A percentile compares a stretch with the other conserved stretches of the same genome.
Conservation (phyloP, 2,888 invertebrate species). For the Tenthredo scrophulariae region DNA sequence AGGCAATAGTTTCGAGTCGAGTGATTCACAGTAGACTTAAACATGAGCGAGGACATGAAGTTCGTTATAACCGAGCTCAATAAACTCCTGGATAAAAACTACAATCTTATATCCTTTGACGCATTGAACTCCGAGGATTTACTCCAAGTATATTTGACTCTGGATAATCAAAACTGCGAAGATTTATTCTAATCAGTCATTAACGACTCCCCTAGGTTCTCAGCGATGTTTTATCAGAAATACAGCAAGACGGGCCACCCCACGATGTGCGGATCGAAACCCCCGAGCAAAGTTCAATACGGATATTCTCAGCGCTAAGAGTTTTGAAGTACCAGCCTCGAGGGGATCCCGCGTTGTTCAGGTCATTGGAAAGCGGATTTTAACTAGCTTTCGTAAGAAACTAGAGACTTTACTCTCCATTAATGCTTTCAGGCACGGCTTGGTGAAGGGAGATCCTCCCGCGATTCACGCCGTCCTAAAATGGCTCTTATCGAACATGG, state of each 20-base stretch:
- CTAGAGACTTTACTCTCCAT: conserved; percentile 24
- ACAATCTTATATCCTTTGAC: conserved; percentile 92
- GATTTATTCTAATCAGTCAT: neutral
- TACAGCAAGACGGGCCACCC: conserved; percentile 82
- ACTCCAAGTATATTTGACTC: conserved; percentile 82
- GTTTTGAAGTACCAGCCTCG: conserved; percentile 90
- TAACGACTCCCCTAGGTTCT: conserved; percentile 75
- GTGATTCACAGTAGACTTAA: conserved; percentile 56
- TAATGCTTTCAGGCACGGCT: conserved; percentile 80
- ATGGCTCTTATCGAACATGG: conserved; percentile 88
- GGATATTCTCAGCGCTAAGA: conserved; percentile 85
- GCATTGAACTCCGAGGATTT: conserved; percentile 87
- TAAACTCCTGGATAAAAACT: conserved; percentile 85
- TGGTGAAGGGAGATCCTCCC: conserved; percentile 86
- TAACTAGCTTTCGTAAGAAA: neutral
- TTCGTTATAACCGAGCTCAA: conserved; percentile 88
- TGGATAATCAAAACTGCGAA: neutral
- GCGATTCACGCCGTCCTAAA: conserved; percentile 88
- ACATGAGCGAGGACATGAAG: conserved; percentile 85
- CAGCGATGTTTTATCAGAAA: conserved; percentile 82
- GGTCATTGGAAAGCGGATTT: conserved; percentile 60
- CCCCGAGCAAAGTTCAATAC: conserved; percentile 87
- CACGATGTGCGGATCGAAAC: conserved; percentile 88
- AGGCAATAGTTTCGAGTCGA: neutral
- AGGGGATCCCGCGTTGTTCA: conserved; percentile 75